Percentiles rank a stretch among this genome's conserved stretches.
Conservation (phyloP, 2,113 vertebrate genomes). For the Pygoscelis antarcticus region DNA sequence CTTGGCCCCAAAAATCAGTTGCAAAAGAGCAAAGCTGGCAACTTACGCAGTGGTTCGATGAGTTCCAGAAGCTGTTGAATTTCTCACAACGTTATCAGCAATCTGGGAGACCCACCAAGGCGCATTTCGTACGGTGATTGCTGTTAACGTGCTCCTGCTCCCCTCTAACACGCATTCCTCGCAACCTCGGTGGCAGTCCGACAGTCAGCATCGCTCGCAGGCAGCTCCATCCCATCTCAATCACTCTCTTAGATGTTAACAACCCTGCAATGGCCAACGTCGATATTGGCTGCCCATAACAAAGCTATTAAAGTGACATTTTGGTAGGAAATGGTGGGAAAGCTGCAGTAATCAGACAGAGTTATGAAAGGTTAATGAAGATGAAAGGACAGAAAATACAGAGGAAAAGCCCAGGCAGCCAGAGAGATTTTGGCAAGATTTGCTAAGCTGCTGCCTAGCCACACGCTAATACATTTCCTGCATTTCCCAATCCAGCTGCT, state of each 20-base stretch:
- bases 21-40: background rate
- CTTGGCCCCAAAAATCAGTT: background rate
- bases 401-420: constrained; percentile 29
- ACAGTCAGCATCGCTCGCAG: background rate
- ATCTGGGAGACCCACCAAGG: background rate
- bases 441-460: constrained; percentile 10
- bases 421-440: constrained; percentile 53
- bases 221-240: constrained; percentile 31
- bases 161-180: background rate
- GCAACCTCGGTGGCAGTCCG: background rate
- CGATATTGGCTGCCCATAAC: constrained; percentile 31
- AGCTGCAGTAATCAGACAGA: constrained; percentile 34
- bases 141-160: background rate
- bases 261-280: background rate
- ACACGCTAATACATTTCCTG: background rate
- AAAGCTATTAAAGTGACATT: constrained; percentile 29
- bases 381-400: constrained; percentile 47
- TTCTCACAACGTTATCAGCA: constrained; percentile 28
- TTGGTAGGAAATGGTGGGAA: constrained; percentile 42
- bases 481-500: constrained; percentile 34
- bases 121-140: background rate
- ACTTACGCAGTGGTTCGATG: background rate
- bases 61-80: constrained; percentile 21
- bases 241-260: constrained; percentile 51
- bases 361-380: constrained; percentile 61